phyloP scores from a whole-genome alignment of 2,113 vertebrate species.

The Crotalus horridus region DNA sequence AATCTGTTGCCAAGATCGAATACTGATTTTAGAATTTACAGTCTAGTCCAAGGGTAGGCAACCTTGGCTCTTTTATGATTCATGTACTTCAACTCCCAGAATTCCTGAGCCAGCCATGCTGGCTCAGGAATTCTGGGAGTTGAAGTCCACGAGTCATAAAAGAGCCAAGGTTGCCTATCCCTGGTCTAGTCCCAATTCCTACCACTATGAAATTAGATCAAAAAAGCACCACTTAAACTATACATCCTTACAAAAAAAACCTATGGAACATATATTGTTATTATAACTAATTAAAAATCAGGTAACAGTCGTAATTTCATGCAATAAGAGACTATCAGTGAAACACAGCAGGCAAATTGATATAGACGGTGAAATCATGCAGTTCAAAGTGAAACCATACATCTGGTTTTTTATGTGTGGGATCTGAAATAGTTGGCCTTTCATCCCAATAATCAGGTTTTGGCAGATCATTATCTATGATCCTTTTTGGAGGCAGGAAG shows the following conservation, averaged over 20 bases:
- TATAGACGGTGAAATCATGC: background rate
- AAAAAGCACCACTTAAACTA: background rate
- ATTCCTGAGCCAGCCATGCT: too few species aligned
- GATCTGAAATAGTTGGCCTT: conserved; percentile 75
- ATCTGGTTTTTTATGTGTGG: conserved; percentile 81
- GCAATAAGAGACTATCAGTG: background rate
- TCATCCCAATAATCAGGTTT: conserved; percentile 86
- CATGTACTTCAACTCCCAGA: too few species aligned
- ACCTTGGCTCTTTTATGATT: too few species aligned
- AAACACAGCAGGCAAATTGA: background rate
- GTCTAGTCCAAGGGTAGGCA: background rate
- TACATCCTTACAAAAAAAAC: background rate
- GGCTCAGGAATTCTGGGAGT: too few species aligned
- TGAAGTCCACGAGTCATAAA: too few species aligned
- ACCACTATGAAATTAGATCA: background rate
- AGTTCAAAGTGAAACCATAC: conserved; percentile 49
- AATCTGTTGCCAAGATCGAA: background rate
- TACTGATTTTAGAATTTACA: background rate
- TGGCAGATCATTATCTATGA: conserved; percentile 78
- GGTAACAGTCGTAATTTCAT: background rate
- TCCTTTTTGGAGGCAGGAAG: conserved; percentile 77
- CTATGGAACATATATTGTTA: background rate
- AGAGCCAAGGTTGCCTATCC: too few species aligned
- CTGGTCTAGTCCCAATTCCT: background rate
- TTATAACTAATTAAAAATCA: background rate